Conservation (phyloP, 1,140 invertebrate genomes). For the Drosophila pseudoobscura region DNA sequence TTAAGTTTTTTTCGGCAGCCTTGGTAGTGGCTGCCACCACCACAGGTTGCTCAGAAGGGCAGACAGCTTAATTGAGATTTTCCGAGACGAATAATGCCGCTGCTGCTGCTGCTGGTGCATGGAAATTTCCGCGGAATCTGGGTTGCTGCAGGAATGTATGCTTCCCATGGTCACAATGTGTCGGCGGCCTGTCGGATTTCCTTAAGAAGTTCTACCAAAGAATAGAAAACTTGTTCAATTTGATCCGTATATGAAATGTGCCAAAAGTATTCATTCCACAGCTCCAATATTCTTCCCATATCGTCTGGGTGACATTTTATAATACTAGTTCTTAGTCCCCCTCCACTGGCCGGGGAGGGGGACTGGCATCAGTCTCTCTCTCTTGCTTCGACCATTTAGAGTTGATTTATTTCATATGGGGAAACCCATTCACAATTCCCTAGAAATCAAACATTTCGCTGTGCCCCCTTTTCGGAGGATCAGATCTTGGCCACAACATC, state of each 20-base stretch:
- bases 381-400: not conserved
- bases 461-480: not conserved
- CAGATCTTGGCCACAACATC: slow-evolving; percentile 22
- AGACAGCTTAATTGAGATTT: slow-evolving; percentile 58
- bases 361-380: no score
- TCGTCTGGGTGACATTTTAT: no score
- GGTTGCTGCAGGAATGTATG: slow-evolving; percentile 27
- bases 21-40: slow-evolving; percentile 40
- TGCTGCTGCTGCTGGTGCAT: slow-evolving; percentile 32
- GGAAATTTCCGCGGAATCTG: slow-evolving; percentile 18
- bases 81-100: not conserved
- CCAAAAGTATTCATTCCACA: no score
- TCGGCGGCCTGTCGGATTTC: not conserved
- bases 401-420: not conserved
- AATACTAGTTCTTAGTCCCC: no score
- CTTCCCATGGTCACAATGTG: slow-evolving; percentile 25
- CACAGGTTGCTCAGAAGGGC: slow-evolving; percentile 48
- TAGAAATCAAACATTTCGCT: slow-evolving; percentile 7
- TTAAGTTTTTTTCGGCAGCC: slow-evolving; percentile 46
- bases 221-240: no score
- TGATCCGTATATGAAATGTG: no score
- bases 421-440: slow-evolving; percentile 15
- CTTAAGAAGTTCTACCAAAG: not conserved
- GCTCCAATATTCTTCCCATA: no score
- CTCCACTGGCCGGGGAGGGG: no score